Conservation (phyloP, 2,888 invertebrate genomes). For the Adelognathus sp. region DNA sequence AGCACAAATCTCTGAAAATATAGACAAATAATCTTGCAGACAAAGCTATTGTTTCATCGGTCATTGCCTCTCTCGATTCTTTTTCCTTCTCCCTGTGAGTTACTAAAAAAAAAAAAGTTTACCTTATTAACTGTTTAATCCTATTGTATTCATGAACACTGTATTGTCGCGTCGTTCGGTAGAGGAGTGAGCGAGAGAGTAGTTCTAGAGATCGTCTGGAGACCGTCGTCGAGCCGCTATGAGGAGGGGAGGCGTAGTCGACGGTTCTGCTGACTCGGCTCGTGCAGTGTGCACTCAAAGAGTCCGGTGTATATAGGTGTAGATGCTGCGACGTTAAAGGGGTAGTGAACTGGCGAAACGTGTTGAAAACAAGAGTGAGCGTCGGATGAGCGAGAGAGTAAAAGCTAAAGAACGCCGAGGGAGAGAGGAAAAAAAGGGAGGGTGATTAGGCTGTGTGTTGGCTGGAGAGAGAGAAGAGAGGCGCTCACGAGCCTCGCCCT, state of each 20-base stretch:
- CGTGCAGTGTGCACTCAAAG: conserved; percentile 40
- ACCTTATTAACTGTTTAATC: conserved; percentile 48
- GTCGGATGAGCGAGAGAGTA: conserved; percentile 26
- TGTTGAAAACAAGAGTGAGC: conserved; percentile 74
- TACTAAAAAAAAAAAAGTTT: conserved; percentile 32
- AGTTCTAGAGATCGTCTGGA: conserved; percentile 48
- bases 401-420: conserved; percentile 48
- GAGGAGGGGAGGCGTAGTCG: conserved; percentile 1
- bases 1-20: not conserved
- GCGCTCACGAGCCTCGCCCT: conserved; percentile 61
- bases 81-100: not conserved
- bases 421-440: conserved; percentile 75
- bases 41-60: not conserved
- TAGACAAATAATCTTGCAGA: not conserved
- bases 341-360: conserved; percentile 65
- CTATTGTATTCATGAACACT: conserved; percentile 50
- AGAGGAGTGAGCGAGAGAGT: not conserved
- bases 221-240: conserved; percentile 29
- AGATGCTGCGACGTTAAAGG: not conserved
- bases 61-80: not conserved
- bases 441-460: conserved; percentile 74
- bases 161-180: conserved; percentile 18
- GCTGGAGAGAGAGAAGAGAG: conserved; percentile 6
- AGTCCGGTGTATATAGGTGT: not conserved
- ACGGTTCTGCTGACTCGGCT: conserved; percentile 54